phyloP scores from a whole-genome alignment of 2,888 invertebrate species.

The Amphipoea lucens region DNA sequence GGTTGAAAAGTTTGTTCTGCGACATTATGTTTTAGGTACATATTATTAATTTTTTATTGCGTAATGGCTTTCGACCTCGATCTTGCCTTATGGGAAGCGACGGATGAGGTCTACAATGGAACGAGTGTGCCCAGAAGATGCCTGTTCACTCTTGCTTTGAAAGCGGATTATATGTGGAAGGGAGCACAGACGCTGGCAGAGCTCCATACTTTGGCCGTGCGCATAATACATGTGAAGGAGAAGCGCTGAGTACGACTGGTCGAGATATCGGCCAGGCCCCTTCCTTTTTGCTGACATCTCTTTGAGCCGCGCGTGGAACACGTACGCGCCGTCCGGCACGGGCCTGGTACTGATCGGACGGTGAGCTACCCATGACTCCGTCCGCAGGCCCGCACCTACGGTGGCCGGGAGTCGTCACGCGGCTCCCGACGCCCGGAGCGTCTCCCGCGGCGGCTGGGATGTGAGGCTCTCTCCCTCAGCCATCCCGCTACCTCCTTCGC shows the following conservation, averaged over 20 bases:
- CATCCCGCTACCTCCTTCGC: too few relatives aligned
- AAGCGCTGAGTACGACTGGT: not conserved
- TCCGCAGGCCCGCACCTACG: too few relatives aligned
- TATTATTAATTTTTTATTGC: not conserved
- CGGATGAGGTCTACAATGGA: not conserved
- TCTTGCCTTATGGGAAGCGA: not conserved
- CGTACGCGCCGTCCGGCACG: too few relatives aligned
- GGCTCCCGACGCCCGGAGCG: too few relatives aligned
- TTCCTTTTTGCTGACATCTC: too few relatives aligned
- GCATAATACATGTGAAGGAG: not conserved
- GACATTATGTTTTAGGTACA: constrained; percentile 2
- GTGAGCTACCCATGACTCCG: too few relatives aligned
- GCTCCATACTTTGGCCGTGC: not conserved
- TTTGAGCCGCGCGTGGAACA: too few relatives aligned
- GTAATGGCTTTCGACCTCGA: not conserved
- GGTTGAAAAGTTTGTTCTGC: constrained; percentile 39
- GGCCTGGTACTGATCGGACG: too few relatives aligned
- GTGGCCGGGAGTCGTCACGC: too few relatives aligned
- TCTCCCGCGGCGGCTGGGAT: too few relatives aligned
- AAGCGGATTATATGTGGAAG: not conserved
- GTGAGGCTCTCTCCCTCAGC: too few relatives aligned
- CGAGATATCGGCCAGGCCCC: too few relatives aligned
- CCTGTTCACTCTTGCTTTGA: not conserved
- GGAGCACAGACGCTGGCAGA: not conserved
- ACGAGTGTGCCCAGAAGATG: not conserved